phyloP scores from a whole-genome alignment of 1,140 invertebrate species.

The Andricus grossulariae region DNA sequence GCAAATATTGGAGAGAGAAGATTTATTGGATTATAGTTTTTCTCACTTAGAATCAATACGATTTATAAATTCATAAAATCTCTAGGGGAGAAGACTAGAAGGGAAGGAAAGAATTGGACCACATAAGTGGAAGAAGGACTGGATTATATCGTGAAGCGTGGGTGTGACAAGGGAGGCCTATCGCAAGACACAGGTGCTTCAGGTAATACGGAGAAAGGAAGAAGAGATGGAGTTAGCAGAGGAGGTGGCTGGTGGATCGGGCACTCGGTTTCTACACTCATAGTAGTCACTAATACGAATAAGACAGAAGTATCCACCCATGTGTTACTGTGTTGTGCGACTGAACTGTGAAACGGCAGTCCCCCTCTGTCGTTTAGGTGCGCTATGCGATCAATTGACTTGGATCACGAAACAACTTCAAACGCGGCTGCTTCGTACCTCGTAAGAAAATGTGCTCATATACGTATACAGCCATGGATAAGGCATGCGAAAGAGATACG shows the following conservation, averaged over 20 bases:
- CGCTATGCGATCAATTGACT: slow-evolving; percentile 33
- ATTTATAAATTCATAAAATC: neutral
- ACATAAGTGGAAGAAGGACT: neutral
- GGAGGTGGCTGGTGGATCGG: slow-evolving; percentile 10
- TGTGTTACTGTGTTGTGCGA: neutral
- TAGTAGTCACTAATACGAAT: neutral
- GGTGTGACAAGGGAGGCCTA: slow-evolving; percentile 44
- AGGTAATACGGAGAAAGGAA: slow-evolving; percentile 28
- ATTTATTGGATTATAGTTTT: neutral
- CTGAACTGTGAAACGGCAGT: slow-evolving; percentile 2
- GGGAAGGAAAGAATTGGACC: slow-evolving; percentile 21
- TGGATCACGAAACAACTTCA: slow-evolving; percentile 20
- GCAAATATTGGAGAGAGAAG: slow-evolving; percentile 27
- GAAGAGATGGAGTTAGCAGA: neutral
- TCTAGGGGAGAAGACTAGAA: neutral
- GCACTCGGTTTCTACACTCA: neutral
- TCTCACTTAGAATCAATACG: neutral
- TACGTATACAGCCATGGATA: neutral
- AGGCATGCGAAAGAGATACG: neutral
- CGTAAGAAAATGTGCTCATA: neutral
- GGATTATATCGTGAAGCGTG: slow-evolving; percentile 27
- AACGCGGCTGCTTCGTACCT: neutral
- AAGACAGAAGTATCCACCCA: too few relatives aligned
- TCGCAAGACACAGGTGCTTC: slow-evolving; percentile 47
- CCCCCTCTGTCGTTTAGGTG: slow-evolving; percentile 12